These are phyloP conservation scores for Eupithecia subumbrata DNA, from an alignment of 2,888 invertebrate genomes.

Conservation along the genomic window DNA sequence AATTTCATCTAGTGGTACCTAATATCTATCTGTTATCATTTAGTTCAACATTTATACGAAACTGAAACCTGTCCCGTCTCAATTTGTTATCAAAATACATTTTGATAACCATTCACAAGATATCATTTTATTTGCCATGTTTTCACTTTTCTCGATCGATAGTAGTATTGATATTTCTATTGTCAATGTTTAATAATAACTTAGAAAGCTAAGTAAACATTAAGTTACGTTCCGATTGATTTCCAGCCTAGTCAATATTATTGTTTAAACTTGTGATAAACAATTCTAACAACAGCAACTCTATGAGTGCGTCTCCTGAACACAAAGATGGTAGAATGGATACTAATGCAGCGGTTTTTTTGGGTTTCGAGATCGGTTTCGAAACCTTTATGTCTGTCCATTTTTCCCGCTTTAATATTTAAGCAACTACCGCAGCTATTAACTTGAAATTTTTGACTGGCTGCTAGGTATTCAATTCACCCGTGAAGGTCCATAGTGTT, in stretches of 20 bases:
- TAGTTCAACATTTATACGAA: background rate
- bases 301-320: too few relatives aligned
- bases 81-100: background rate
- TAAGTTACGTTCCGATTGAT: background rate
- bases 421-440: too few relatives aligned
- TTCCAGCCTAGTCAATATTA: background rate
- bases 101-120: background rate
- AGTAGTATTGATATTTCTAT: constrained; percentile 5
- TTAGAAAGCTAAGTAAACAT: background rate
- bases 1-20: constrained; percentile 1
- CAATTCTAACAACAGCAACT: background rate
- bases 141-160: constrained; percentile 7
- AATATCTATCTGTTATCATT: background rate
- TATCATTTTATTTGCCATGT: constrained; percentile 8
- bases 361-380: too few relatives aligned
- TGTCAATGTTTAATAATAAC: background rate
- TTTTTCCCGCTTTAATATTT: too few relatives aligned
- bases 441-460: background rate
- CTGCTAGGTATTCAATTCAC: background rate
- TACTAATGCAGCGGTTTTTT: background rate
- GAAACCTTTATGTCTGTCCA: too few relatives aligned
- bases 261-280: background rate
- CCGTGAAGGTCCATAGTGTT: background rate
- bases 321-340: background rate
- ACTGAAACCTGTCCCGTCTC: background rate